Evolutionary conservation across 1,140 invertebrate species (phyloP), one percentile per base, ranked within the genome.

Genomic region (Drosophila bipectinata): DNA sequence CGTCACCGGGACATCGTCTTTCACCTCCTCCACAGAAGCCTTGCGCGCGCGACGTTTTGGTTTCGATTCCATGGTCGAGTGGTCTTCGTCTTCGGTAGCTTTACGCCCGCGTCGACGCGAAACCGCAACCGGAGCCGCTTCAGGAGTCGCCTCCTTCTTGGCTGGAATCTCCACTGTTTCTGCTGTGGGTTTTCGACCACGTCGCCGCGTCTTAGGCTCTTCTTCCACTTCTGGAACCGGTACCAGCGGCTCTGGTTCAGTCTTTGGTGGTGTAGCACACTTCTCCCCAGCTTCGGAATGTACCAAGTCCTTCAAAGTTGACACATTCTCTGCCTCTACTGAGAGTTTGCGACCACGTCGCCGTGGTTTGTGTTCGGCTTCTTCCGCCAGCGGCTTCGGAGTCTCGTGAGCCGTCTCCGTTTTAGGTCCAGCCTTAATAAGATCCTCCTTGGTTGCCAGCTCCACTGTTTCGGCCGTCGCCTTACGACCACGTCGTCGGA

Each of bases 51-150:
- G 68, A 9, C 55, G 26, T 18, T 34, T 56, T 2, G 48, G 6
- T 7, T 80, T 69, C 3, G 41, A 14, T 8, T 60, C 57, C 10
- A 44, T 10, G 39, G 71, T 68, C 18, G 51, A 8, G 3, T 3
- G 4, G 6, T 10, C 41, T 44, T 76, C 53, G 5, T 77, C 64
- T 2, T 37, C 48, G 8, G 47, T 51, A n/a, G 32, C 54, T 14
- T 71, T 71, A 7, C 66, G 64, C 24, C 56, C 63, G 14, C 74
- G 64, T 4, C 30, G 15, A 8, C 68, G 45, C 1, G 45, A 21
- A 14, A 2, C 18, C 9, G 10, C 18, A 7, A 10, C 44, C 3
- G 15, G 44, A 18, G 9, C 18, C 5, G 12, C 9, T 12, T 37
- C 21, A 14, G 14, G 32, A 10, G 26, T 8, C 24, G 9, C 21